Evolutionary conservation across 2,797 vertebrate species (phyloP), one percentile per base, ranked within the genome.

Genomic region (Ibycter americanus): DNA sequence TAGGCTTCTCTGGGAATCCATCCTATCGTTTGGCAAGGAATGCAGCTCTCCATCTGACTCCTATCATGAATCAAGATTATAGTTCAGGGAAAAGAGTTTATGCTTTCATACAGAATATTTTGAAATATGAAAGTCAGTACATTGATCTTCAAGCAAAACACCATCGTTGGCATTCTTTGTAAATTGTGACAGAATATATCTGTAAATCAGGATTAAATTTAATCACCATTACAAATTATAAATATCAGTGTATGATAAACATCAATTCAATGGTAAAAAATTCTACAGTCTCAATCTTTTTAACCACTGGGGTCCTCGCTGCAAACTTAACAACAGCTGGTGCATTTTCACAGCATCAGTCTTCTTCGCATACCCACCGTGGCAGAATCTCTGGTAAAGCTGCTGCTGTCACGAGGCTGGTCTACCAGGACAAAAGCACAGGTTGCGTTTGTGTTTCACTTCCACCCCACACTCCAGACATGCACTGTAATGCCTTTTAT

Each of bases 401-500:
- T 20, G 23, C 18, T 84, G 42, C 65, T 55, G 12, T 25, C 9
- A 1, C 1, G 1, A 26, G 9, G 25, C 3, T 4, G 3, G 11
- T 42, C 40, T 17, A 55, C 32, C 10, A 62, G 38, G 15, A 58
- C 25, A 80, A 87, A 93, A 73, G 26, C 26, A 51, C 2, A 1
- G 9, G 25, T 26, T 68, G 23, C 11, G 0, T 1, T 3, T 3
- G 26, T 2, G 4, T 38, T 62, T 58, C 61, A 63, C 14, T 38
- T 62, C 34, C 11, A 83, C 9, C 5, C 29, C 55, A 23, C 0
- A 0, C 36, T 66, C 59, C 16, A 56, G 25, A 38, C 55, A 52
- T 0, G 1, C 31, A 32, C 15, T 0, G 0, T 11, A 80, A 62
- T 0, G 0, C n/a, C 8, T 44, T 63, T 49, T 21, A 66, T 1